Conservation (phyloP, 2,888 invertebrate genomes). For the Xanthorhoe spadicearia region DNA sequence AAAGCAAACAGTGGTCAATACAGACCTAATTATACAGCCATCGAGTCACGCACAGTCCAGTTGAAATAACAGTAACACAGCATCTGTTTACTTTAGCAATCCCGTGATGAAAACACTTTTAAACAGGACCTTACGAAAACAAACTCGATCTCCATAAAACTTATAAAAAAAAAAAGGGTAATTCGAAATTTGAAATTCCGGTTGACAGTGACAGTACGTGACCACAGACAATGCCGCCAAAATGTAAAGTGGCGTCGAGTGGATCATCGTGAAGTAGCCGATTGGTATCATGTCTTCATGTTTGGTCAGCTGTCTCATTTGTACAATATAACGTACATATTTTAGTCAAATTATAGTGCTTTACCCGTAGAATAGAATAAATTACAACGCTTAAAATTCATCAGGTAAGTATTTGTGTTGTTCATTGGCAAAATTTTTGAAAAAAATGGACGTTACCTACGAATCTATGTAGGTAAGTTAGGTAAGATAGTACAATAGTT, state of each 20-base stretch:
- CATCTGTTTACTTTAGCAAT: constrained; percentile 55
- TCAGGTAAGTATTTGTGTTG: no score
- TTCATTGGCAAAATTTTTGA: no score
- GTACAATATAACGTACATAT: constrained; percentile 11
- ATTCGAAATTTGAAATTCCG: constrained; percentile 36
- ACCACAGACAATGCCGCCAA: constrained; percentile 72
- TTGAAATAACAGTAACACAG: constrained; percentile 81
- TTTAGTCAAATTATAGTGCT: no score
- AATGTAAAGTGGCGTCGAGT: constrained; percentile 49
- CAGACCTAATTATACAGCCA: constrained; percentile 65
- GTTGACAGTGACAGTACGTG: constrained; percentile 69
- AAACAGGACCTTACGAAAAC: constrained; percentile 47
- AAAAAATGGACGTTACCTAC: no score
- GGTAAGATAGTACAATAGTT: no score
- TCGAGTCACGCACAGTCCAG: constrained; percentile 72
- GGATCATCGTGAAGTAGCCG: constrained; percentile 36
- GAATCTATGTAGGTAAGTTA: no score
- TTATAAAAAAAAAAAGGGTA: constrained; percentile 20
- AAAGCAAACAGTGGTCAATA: constrained; percentile 35
- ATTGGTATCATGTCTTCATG: constrained; percentile 61
- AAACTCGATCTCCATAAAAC: constrained; percentile 34
- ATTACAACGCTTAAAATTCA: no score
- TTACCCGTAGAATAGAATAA: no score
- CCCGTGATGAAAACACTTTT: constrained; percentile 49
- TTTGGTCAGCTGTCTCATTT: constrained; percentile 61